Conservation (phyloP, 2,113 vertebrate species). For the Bothrops jararaca region DNA sequence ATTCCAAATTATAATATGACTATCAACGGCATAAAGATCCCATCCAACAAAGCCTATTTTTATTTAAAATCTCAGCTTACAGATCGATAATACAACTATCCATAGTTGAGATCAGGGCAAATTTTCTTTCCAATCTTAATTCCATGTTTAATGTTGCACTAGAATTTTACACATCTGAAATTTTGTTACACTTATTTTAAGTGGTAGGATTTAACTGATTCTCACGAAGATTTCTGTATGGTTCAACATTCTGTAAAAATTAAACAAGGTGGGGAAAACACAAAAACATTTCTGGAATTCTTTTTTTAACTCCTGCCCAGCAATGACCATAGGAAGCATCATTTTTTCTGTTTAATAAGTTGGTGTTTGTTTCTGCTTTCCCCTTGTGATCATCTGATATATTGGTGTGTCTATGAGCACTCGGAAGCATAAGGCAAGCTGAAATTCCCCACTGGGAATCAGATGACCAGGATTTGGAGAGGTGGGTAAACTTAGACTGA, state of each 20-base stretch:
- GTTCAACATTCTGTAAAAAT: neutral
- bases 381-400: neutral
- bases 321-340: neutral
- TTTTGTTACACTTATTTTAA: neutral
- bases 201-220: neutral
- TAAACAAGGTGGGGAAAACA: neutral
- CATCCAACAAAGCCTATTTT: neutral
- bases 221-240: neutral
- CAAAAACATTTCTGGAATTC: neutral
- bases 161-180: neutral
- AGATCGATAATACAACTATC: neutral
- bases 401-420: neutral
- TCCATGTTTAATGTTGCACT: neutral
- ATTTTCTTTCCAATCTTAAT: neutral
- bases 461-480: neutral
- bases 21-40: neutral
- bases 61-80: neutral
- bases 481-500: neutral
- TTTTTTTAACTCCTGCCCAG: neutral
- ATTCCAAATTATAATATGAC: neutral
- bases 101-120: neutral
- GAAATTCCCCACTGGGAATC: neutral
- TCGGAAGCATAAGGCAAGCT: neutral
- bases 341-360: neutral
- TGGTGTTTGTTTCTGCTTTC: neutral